These are phyloP conservation scores for Leucoma salicis DNA, from an alignment of 2,888 invertebrate genomes.

Conservation along the genomic window DNA sequence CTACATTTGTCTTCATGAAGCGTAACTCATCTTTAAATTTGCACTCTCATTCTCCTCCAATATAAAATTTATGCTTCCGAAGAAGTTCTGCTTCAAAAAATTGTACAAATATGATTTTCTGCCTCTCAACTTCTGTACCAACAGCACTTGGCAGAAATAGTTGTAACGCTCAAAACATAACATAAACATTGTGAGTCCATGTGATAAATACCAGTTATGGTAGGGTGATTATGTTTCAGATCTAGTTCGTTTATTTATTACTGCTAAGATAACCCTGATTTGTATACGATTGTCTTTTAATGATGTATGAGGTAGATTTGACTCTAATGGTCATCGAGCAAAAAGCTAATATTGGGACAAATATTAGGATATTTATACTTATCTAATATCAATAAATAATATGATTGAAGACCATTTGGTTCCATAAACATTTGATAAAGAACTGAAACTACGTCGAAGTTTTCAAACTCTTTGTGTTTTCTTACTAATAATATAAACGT, in stretches of 20 bases:
- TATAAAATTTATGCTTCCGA: too few species aligned
- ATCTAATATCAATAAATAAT: neutral
- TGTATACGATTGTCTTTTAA: constrained; percentile 48
- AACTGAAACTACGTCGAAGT: too few species aligned
- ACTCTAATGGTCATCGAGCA: constrained; percentile 27
- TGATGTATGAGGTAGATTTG: constrained; percentile 36
- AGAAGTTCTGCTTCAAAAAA: too few species aligned
- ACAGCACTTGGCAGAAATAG: constrained; percentile 56
- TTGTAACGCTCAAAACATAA: constrained; percentile 54
- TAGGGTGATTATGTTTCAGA: constrained; percentile 48
- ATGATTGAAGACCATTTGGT: too few species aligned
- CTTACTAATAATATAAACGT: too few species aligned
- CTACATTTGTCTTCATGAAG: too few species aligned
- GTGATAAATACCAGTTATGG: constrained; percentile 55
- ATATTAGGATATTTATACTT: neutral
- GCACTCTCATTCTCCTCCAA: too few species aligned
- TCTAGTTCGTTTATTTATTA: constrained; percentile 50
- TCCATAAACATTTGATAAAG: too few species aligned
- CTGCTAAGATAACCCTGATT: constrained; percentile 53
- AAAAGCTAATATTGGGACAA: neutral
- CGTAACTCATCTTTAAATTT: too few species aligned
- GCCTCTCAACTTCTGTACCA: constrained; percentile 3
- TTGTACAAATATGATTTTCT: too few species aligned
- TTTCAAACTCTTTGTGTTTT: too few species aligned
- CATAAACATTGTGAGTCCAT: constrained; percentile 48